Base-by-base conservation (phyloP, 2,888 invertebrate genomes). In the Heliothis peltigera region DNA sequence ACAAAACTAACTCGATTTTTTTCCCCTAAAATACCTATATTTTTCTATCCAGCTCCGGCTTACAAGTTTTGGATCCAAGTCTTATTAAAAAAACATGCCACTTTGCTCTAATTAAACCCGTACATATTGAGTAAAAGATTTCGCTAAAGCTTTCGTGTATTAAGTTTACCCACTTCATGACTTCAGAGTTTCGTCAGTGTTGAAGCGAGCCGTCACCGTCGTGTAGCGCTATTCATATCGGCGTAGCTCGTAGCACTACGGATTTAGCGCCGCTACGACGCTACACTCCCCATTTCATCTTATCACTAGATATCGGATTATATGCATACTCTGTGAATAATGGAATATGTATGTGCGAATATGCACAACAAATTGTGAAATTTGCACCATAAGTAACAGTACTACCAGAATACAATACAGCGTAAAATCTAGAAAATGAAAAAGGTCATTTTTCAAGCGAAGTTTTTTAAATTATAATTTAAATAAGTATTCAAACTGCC, bases 201-300 rank as follows among this genome's bases (percentile, higher is more conserved):
- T 49, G 46, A 60, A 43, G 53, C 64, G 51, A 35, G 54, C 19
- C 43, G 43, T 55, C 55, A 32, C 25, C 28, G 49, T 35, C 47
- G 19, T 55, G 52, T 49, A 70, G 52, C 60, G 51, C 47, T 63
- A 56, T 70, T 75, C 53, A 64, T 64, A 8, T 49, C 21, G 18
- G 17, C 44, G 48, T 72, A 64, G 65, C 56, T 64, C 64, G 59
- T 56, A 72, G 77, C 49, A 21, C 59, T 72, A 64, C 66, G 59
- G n/a, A 52, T 59, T 76, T 71, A 56, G 52, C 42, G 32, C 15
- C 21, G 49, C 43, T 56, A 65, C 53, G 35, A 18, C 22, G 56
- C 42, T 60, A 70, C 76, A 48, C 8, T 35, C 1, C 22, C 28
- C 21, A 67, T 51, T 46, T 32, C 25, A 52, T 39, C 8, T 15